Percentiles rank a stretch among this genome's conserved stretches.
Evolutionary conservation across 2,888 invertebrate genomes (phyloP).

Genomic region (Phymatocera aterrima): DNA sequence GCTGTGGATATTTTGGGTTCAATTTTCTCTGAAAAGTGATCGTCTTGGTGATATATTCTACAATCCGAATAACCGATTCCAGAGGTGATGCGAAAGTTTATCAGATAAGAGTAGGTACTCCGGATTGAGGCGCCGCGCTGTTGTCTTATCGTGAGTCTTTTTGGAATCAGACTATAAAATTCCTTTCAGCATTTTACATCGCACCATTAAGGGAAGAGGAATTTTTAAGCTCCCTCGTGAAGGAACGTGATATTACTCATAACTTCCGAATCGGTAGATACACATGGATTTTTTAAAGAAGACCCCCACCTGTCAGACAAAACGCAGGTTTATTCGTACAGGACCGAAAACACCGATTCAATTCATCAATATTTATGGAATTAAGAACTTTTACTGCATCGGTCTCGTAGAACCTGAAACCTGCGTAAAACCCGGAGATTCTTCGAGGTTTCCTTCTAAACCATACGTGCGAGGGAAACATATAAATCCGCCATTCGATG

Average conservation of each 20-base stretch:
- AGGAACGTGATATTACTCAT: not conserved
- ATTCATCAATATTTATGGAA: not conserved
- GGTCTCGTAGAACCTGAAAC: not conserved
- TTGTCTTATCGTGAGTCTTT: not conserved
- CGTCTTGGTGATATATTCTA: no score
- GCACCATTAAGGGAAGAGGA: not conserved
- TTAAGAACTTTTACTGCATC: not conserved
- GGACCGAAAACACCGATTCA: not conserved
- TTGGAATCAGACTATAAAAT: not conserved
- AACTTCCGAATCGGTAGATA: conserved; percentile 1
- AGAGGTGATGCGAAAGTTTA: no score
- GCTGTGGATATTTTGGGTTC: no score
- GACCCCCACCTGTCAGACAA: not conserved
- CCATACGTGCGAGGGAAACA: no score
- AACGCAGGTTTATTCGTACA: not conserved
- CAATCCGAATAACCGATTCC: no score
- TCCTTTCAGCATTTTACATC: not conserved
- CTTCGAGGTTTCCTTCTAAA: not conserved
- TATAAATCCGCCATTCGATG: no score
- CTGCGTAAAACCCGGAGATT: not conserved
- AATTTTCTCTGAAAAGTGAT: no score
- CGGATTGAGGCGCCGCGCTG: no score
- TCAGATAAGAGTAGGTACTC: no score
- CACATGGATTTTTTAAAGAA: not conserved
- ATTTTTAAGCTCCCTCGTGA: not conserved